A percentile compares a stretch with the other conserved stretches of the same genome.
Conservation (phyloP, 2,113 vertebrate genomes). For the Ibidorhyncha struthersii region DNA sequence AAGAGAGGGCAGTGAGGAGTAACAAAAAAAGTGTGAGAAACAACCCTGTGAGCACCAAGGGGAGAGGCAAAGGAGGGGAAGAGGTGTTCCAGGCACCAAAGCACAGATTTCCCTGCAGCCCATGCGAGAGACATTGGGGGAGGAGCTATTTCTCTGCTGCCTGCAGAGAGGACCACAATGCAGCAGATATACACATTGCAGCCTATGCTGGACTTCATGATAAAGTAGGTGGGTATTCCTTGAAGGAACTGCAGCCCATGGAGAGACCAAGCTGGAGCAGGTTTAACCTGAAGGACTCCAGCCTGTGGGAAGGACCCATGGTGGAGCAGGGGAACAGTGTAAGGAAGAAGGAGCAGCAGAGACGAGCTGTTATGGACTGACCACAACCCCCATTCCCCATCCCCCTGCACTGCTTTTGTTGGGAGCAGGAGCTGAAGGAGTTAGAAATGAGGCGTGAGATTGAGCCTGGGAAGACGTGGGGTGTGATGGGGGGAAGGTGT, state of each 20-base stretch:
- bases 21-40: not conserved
- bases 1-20: not conserved
- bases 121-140: rapidly evolving
- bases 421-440: rapidly evolving
- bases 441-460: not conserved
- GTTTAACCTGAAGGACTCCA: not conserved
- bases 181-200: not conserved
- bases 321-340: not conserved
- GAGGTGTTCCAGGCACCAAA: not conserved
- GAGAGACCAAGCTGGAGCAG: rapidly evolving
- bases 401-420: rapidly evolving
- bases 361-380: not conserved
- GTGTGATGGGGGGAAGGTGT: rapidly evolving
- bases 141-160: not conserved
- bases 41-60: not conserved
- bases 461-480: not conserved
- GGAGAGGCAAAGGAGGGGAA: not conserved
- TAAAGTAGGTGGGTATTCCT: not conserved
- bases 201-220: rapidly evolving
- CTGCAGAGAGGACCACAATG: rapidly evolving
- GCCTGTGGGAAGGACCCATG: not conserved
- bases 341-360: not conserved
- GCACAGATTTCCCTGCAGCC: not conserved
- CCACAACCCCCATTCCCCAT: rapidly evolving
- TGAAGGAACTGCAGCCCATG: not conserved